A percentile compares a stretch with the other conserved stretches of the same genome.
Conservation (phyloP, 2,113 vertebrate genomes). For the Chunga burmeisteri region DNA sequence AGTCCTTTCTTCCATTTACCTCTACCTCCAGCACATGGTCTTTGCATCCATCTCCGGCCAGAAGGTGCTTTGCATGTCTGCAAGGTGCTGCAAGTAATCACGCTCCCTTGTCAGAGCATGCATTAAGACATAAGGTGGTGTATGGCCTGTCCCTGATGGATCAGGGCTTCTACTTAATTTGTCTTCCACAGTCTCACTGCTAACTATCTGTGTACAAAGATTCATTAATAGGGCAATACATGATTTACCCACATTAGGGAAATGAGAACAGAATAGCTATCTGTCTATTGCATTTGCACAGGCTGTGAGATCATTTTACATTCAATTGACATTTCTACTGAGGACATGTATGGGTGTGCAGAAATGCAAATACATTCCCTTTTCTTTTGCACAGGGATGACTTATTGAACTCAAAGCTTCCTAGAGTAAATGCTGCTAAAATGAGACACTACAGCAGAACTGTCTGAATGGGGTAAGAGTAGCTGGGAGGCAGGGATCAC, state of each 20-base stretch:
- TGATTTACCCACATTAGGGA: not conserved
- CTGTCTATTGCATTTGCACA: not conserved
- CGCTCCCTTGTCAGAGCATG: not conserved
- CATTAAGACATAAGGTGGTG: not conserved
- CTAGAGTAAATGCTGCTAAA: not conserved
- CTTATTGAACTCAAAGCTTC: not conserved
- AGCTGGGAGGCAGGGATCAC: not conserved
- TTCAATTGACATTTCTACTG: not conserved
- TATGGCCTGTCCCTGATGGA: not conserved
- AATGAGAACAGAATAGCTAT: not conserved
- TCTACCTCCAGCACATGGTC: not conserved
- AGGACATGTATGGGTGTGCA: not conserved
- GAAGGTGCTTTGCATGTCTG: not conserved
- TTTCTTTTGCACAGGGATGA: not conserved
- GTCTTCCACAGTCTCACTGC: not conserved
- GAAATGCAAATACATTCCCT: not conserved
- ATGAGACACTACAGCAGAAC: not conserved
- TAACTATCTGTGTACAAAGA: not conserved
- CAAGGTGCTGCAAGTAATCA: not conserved
- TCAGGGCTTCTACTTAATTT: not conserved
- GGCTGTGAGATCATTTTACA: not conserved
- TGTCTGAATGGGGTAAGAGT: not conserved
- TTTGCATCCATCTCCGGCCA: not conserved
- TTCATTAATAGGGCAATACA: not conserved
- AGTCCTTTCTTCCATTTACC: not conserved